phyloP scores from a whole-genome alignment of 2,113 vertebrate genomes.

The Uria aalge region DNA sequence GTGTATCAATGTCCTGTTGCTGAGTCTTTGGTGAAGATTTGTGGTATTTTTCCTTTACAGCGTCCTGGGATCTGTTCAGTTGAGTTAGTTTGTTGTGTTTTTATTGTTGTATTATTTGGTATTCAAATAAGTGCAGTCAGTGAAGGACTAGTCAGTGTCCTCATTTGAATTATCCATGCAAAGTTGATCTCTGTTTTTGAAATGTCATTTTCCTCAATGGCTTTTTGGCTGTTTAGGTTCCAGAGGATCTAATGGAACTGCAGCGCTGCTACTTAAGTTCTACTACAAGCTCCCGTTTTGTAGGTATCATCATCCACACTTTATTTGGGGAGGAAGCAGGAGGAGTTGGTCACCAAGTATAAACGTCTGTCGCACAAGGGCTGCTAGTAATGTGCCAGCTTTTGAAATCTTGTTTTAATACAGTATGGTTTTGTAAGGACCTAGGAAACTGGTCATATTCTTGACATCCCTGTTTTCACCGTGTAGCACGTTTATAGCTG shows the following conservation, averaged over 20 bases:
- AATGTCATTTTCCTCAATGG: neutral
- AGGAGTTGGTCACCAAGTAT: neutral
- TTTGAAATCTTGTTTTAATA: neutral
- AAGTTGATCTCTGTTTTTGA: neutral
- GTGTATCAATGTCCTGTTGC: neutral
- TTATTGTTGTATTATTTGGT: neutral
- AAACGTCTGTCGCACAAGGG: neutral
- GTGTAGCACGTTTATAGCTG: neutral
- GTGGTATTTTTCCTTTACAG: neutral
- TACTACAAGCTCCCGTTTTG: neutral
- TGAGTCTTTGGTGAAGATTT: neutral
- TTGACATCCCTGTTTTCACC: neutral
- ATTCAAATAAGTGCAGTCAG: neutral
- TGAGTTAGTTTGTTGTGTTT: neutral
- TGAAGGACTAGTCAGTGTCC: neutral
- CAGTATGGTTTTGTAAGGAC: neutral
- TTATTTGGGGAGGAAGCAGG: neutral
- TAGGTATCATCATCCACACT: neutral
- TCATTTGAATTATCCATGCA: conserved; percentile 26
- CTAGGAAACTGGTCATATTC: neutral
- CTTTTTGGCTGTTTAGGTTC: neutral
- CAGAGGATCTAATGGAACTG: neutral
- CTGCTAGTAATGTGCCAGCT: neutral
- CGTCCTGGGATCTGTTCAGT: neutral
- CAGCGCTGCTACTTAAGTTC: too few species aligned